Conservation (phyloP, 2,888 invertebrate genomes). For the Lasioglossum vierecki region DNA sequence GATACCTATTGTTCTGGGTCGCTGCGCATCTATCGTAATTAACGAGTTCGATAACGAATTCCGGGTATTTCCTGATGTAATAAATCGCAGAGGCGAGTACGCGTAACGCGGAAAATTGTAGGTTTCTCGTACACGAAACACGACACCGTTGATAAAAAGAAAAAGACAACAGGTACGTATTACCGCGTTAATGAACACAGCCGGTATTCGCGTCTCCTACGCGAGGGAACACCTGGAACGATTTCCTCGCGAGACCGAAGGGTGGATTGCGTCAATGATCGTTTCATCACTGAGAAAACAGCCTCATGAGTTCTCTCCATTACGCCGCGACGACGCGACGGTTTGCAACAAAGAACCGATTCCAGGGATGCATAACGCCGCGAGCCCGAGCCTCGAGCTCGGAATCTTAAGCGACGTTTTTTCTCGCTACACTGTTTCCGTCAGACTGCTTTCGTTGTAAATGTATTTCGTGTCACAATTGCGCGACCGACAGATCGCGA, state of each 20-base stretch:
- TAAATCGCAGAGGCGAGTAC: slow-evolving; percentile 27
- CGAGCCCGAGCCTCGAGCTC: slow-evolving; percentile 35
- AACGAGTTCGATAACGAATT: slow-evolving; percentile 15
- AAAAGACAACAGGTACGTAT: slow-evolving; percentile 39
- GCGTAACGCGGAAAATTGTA: slow-evolving; percentile 4
- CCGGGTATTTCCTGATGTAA: slow-evolving; percentile 18
- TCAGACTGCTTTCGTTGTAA: slow-evolving; percentile 54
- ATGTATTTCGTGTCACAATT: slow-evolving; percentile 49
- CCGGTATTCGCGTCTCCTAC: slow-evolving; percentile 65
- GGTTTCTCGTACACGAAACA: background rate
- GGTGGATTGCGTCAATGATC: slow-evolving; percentile 62
- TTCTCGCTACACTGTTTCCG: slow-evolving; percentile 50
- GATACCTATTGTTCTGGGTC: background rate
- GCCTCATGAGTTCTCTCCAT: slow-evolving; percentile 36
- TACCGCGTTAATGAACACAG: slow-evolving; percentile 51
- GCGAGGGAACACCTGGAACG: slow-evolving; percentile 68
- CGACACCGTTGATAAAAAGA: slow-evolving; percentile 5
- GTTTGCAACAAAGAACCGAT: slow-evolving; percentile 62
- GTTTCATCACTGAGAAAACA: slow-evolving; percentile 58
- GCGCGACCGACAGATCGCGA: slow-evolving; percentile 52
- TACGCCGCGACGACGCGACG: slow-evolving; percentile 29
- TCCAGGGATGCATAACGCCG: slow-evolving; percentile 52
- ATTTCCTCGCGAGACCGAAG: slow-evolving; percentile 58
- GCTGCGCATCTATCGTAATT: background rate
- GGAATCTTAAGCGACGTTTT: slow-evolving; percentile 62